A percentile compares a stretch with the other conserved stretches of the same genome.
Conservation (phyloP, 2,888 invertebrate genomes). For the Epinotia demarniana region DNA sequence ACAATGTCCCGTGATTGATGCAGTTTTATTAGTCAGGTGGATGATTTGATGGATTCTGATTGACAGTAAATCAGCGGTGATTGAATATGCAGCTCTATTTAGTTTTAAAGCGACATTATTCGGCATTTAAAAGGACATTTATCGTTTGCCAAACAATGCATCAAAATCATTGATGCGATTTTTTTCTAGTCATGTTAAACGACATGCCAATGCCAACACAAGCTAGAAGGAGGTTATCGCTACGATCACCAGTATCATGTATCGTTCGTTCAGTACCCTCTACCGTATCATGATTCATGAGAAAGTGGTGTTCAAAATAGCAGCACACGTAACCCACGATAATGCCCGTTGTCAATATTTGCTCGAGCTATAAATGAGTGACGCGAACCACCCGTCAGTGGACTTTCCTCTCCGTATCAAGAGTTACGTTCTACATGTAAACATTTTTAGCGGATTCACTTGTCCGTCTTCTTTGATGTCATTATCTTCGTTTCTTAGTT, state of each 20-base stretch:
- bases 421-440: constrained; percentile 11
- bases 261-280: not conserved
- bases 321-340: constrained; percentile 28
- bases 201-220: not conserved
- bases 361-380: constrained; percentile 9
- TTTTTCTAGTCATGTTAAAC: too few relatives aligned
- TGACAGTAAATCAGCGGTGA: constrained; percentile 36
- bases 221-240: constrained; percentile 5
- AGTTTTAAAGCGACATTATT: constrained; percentile 11
- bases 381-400: constrained; percentile 36
- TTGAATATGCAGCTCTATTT: constrained; percentile 33
- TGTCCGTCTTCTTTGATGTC: constrained; percentile 5
- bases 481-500: constrained; percentile 13
- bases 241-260: not conserved
- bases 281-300: not conserved
- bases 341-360: constrained; percentile 36
- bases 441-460: constrained; percentile 17
- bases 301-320: constrained; percentile 27
- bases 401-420: constrained; percentile 42
- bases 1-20: constrained; percentile 33
- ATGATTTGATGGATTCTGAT: constrained; percentile 38
- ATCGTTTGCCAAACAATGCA: not conserved
- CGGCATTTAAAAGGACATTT: constrained; percentile 1
- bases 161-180: too few relatives aligned
- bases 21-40: constrained; percentile 37